Evolutionary conservation across 2,888 invertebrate species (phyloP), one percentile per base, ranked within the genome.

Genomic region (Horisme vitalbata): DNA sequence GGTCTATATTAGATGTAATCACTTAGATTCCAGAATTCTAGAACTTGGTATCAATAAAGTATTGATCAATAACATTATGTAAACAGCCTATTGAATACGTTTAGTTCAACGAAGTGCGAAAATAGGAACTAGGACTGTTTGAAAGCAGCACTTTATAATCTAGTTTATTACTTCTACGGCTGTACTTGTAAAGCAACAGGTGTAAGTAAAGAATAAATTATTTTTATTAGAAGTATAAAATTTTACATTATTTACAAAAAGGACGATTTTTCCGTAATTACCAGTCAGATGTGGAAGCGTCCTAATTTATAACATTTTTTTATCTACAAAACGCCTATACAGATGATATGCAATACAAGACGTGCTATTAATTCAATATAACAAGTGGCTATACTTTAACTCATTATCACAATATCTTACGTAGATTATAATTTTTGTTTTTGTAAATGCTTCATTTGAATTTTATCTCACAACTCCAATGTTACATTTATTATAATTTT

Each of bases 351-450:
- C 88, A 85, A 81, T 85, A 84, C 78, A 83, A 75, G 78, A 82
- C 73, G 86, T 88, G 85, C 86, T 85, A 83, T 75, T 73, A 70
- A 77, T 68, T 67, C 65, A 68, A 74, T 71, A 80, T 87, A 87
- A 88, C 86, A 83, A 87, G 86, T 84, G 83, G 78, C 71, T 83
- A 84, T 75, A 80, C 35, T 65, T 65, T 69, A 79, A 81, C 76
- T 77, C 80, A 81, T 87, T n/a, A 89, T 89, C 88, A 89, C 88
- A 89, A 71, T 81, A 83, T 75, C 76, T 88, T 88, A 88, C 87
- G 89, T 89, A 86, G 83, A 80, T 84, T 77, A 77, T 77, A 81
- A 72, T 65, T 73, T 52, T 76, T 70, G 68, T 68, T 75, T 37
- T 73, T 75, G 68, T 78, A 76, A 76, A 83, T 82, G 81, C 70